Base-by-base conservation (phyloP, 2,113 vertebrate genomes). In the Lagopus muta region DNA sequence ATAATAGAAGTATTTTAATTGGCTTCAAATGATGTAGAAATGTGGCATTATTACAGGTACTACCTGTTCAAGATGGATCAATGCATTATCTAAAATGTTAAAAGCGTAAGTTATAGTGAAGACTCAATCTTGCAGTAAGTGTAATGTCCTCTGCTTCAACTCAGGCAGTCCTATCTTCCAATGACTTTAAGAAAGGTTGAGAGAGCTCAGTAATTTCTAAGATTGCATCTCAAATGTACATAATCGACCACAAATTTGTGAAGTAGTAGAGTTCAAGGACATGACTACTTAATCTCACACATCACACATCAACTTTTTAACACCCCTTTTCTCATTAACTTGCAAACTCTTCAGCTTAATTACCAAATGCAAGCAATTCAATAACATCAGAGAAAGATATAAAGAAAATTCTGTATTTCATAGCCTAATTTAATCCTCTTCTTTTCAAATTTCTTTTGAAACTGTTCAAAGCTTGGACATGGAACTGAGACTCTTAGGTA, bases 81-180 rank as follows among this genome's bases (percentile, higher is more conserved):
- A 52, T 90, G 62, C 54, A 90, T 92, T 93, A 92, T 82, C 77
- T 91, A 40, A 94, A 96, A 92, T 84, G 88, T 90, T 95, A 93
- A 85, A 65, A 89, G 65, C 32, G n/a, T 54, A 80, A 90, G 19
- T 75, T 81, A 48, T 24, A 75, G 32, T 30, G 80, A 88, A 91
- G 80, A 20, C 79, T 91, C 79, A 88, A 34, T 86, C 34, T 82
- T 6, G 48, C 50, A 89, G 71, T 5, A 72, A 91, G n/a, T 69
- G 78, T 2, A 0, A 20, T 61, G 86, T 91, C 89, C 88, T 78
- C 48, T 71, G 48, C 82, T 58, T 86, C 82, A 81, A 72, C 73
- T 70, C 62, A 28, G 30, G 61, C 83, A 62, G 76, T 69, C 86
- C 78, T 72, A 54, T 48, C 15, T 94, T 74, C 73, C 90, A 64